Conservation (phyloP, 2,888 invertebrate species). For the Eledone cirrhosa region DNA sequence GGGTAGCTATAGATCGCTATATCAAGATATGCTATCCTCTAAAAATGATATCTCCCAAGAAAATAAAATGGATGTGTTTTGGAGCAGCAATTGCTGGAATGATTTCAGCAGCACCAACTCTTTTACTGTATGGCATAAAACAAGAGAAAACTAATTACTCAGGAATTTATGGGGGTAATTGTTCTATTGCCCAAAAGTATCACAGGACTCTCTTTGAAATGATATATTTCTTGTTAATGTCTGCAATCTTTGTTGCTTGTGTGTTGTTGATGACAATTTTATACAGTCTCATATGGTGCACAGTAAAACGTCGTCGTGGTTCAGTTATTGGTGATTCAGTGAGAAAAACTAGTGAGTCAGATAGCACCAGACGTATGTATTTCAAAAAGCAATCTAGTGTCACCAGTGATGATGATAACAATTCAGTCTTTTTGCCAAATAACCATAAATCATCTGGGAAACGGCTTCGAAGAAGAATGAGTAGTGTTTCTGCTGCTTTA, state of each 20-base stretch:
- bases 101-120: constrained; percentile 46
- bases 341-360: constrained; percentile 20
- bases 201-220: constrained; percentile 41
- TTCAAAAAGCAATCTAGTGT: constrained; percentile 44
- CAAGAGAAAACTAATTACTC: constrained; percentile 31
- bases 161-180: constrained; percentile 46
- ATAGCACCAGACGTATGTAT: constrained; percentile 30
- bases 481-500: constrained; percentile 36
- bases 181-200: constrained; percentile 51
- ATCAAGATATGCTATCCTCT: constrained; percentile 57
- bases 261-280: constrained; percentile 46
- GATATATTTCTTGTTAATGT: constrained; percentile 45
- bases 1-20: constrained; percentile 56
- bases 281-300: constrained; percentile 46
- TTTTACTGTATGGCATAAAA: constrained; percentile 51
- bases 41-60: constrained; percentile 47
- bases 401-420: constrained; percentile 45
- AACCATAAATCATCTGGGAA: constrained; percentile 2
- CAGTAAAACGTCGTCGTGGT: constrained; percentile 38
- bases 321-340: constrained; percentile 40
- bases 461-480: constrained; percentile 32
- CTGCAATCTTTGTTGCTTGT: constrained; percentile 44
- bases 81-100: constrained; percentile 46
- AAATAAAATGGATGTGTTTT: constrained; percentile 49
- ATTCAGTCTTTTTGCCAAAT: constrained; percentile 27